Evolutionary conservation across 2,113 vertebrate species (phyloP), one percentile per base, ranked within the genome.

Genomic region (Arenaria interpres): DNA sequence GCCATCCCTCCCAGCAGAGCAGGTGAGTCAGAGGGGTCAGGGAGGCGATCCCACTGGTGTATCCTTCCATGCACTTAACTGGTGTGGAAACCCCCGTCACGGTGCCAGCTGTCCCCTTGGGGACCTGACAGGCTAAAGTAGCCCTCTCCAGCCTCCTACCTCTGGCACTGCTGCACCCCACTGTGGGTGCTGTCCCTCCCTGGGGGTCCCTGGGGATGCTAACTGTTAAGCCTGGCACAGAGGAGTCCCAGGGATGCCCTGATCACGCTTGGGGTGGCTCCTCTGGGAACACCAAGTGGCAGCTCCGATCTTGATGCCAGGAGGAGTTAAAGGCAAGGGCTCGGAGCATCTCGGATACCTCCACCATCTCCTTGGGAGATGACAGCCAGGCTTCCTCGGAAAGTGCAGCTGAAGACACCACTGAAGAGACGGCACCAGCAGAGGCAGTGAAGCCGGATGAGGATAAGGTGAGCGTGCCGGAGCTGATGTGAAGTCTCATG

Each of bases 1-100:
- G 46, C 79, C 67, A 23, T 9, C 69, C 37, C 8, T 73, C 43
- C 85, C 85, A 14, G 23, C 33, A 66, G 77, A 85, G n/a, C 95
- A 96, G 97, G 98, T 98, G 83, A 97, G 97, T 54, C 32, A 27
- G 37, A 39, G 21, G 8, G 18, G 14, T 45, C 35, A 60, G n/a
- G 37, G 20, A 37, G 1, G 54, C 21, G 14, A 25, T 62, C 17
- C 16, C 9, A 23, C 0, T 20, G 33, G 6, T 35, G 7, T 6
- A 35, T 73, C 25, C 14, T 84, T 71, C 54, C 15, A 17, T 0
- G 2, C 9, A 12, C 7, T 51, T 54, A 89, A 14, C 15, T 39
- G 0, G 0, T 37, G 32, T 0, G 1, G 45, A 80, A 64, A 11
- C 1, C 5, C 10, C 7, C 7, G 2, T 32, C 13, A 0, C 1